Base-by-base conservation (phyloP, 2,113 vertebrate species). In the Mesembrinibis cayennensis region DNA sequence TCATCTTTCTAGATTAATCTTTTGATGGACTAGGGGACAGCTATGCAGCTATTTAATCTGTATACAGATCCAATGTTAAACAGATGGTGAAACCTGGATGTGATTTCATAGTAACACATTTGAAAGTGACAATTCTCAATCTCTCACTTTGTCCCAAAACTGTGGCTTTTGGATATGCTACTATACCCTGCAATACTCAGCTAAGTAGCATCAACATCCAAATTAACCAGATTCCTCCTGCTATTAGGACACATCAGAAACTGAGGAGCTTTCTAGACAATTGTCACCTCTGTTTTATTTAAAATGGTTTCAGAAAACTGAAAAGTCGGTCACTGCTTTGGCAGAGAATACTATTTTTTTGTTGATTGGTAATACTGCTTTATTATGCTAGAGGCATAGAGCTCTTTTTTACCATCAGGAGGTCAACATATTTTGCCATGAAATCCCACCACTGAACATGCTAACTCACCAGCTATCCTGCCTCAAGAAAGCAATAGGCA, bases 71-170 rank as follows among this genome's bases (percentile, higher is more conserved):
- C 71, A 65, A 61, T 62, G 86, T 25, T 10, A 94, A 96, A 95
- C 95, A 97, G 97, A 98, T 96, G 97, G 97, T 50, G 29, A 69
- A 85, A 82, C 67, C 83, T 93, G 70, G 94, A 88, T 74, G 87
- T 38, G 74, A 97, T 96, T 92, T 94, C 82, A 93, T 38, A 93
- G 96, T 86, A 95, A 96, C 92, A 84, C 89, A 78, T 94, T 94
- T 91, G 56, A 94, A 96, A 88, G 95, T 86, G 90, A 89, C 61
- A 89, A 70, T 72, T 86, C 79, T 93, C 81, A 95, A 91, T 26
- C 44, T 96, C 96, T 94, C 82, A 79, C 77, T 96, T 77, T 92
- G 45, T 82, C 87, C 95, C 84, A 78, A 84, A 97, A 88, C 87
- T 91, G 87, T 86, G 80, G 21, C 53, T 97, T 97, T 93, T 66